These are phyloP conservation scores for Paralvinella palmiformis DNA, from an alignment of 1,140 invertebrate genomes.

Conservation along the genomic window DNA sequence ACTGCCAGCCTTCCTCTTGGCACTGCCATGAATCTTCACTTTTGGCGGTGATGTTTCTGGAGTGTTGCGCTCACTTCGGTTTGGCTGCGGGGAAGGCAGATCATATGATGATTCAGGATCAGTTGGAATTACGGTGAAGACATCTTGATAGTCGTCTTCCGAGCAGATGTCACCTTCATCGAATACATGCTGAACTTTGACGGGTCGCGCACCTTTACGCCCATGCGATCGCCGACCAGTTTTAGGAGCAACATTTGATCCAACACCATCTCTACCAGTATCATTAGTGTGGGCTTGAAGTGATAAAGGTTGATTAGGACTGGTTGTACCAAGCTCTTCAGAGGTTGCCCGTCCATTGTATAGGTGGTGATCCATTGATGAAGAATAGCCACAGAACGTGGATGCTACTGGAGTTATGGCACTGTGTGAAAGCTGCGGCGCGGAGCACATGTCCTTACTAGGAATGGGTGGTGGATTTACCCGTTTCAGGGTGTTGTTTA, in stretches of 20 bases:
- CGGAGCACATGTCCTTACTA: neutral
- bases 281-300: neutral
- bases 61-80: neutral
- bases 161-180: conserved; percentile 12
- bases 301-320: neutral
- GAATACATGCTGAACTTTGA: conserved; percentile 16
- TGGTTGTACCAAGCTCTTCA: neutral
- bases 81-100: neutral
- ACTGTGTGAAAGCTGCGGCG: neutral
- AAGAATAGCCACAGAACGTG: neutral
- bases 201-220: conserved; percentile 15
- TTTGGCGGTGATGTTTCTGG: neutral
- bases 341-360: neutral
- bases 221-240: conserved; percentile 10
- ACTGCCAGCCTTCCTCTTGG: neutral
- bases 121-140: conserved; percentile 12
- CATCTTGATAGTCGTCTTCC: conserved; percentile 4
- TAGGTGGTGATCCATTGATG: neutral
- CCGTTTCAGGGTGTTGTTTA: conserved; percentile 23
- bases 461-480: conserved; percentile 13
- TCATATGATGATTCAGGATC: conserved; percentile 5
- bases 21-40: neutral
- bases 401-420: neutral
- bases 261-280: too few relatives aligned
- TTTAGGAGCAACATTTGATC: too few relatives aligned